Base-by-base conservation (phyloP, 2,888 invertebrate species). In the Drosophila colorata region DNA sequence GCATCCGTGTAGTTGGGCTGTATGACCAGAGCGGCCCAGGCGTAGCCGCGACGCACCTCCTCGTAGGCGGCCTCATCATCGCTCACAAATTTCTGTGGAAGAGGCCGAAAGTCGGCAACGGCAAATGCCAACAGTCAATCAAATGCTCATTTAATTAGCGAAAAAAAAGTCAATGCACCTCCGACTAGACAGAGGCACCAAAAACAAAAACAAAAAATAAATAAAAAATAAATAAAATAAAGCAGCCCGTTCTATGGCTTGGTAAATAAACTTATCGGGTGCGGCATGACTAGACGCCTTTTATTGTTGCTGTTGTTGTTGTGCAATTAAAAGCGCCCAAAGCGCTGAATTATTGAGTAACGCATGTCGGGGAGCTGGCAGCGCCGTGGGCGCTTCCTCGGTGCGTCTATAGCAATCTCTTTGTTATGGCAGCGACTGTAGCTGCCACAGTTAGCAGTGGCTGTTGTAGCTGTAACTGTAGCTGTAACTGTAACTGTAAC, bases 1-100 rank as follows among this genome's bases (percentile, higher is more conserved):
- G 95, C 94, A 4, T 93, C 92, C 0, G 97, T 95, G 91, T 97
- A 98, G 92, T 98, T 97, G 0, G 93, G 86, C 0, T 95, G 93
- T 74, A 98, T 96, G 4, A 95, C 93, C 11, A 98, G 90, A 0
- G 96, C 95, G 0, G 95, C 97, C 94, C 97, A 96, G 0, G 96
- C 95, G 68, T 94, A 93, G 0, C 97, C 98, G 35, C 93, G 93
- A 20, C 93, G 91, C 0, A 98, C 97, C 16, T 95, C 95, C 3
- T 93, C 87, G 75, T 94, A 93, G 0, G 97, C 98, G 0, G 93
- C 92, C 0, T 94, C 94, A 57, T 94, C 94, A 4, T 92, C 92
- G 5, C 93, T 93, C 68, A 94, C 95, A 40, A 92, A 92, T 74
- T 94, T 92, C 95, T 95, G 47, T 14, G 8, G 8, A 56, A 41